A percentile compares a stretch with the other conserved stretches of the same genome.
Conservation (phyloP, 2,113 vertebrate species). For the Toxostoma redivivum region DNA sequence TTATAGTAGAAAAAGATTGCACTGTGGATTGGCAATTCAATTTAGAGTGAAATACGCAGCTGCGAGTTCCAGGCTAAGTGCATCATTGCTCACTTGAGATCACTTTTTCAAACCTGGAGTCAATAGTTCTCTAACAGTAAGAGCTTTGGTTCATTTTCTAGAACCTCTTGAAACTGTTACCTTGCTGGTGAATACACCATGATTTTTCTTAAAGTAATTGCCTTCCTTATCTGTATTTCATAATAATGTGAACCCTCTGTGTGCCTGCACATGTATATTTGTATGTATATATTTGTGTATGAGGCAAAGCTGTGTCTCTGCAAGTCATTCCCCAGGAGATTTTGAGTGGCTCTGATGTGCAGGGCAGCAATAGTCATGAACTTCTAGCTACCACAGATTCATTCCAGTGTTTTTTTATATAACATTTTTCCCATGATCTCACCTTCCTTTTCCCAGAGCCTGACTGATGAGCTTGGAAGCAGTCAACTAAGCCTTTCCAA, state of each 20-base stretch:
- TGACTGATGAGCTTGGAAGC: conserved; percentile 14
- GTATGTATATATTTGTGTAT: not conserved
- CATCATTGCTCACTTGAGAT: conserved; percentile 55
- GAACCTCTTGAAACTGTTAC: not conserved
- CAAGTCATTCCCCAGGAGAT: not conserved
- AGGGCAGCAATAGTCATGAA: not conserved
- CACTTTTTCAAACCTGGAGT: conserved; percentile 44
- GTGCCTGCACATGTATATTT: not conserved
- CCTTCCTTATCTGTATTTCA: not conserved
- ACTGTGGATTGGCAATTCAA: conserved; percentile 41
- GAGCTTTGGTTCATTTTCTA: conserved; percentile 41
- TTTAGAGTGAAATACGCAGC: conserved; percentile 46
- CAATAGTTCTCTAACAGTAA: conserved; percentile 38
- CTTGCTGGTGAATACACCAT: not conserved
- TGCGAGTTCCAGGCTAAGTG: conserved; percentile 40
- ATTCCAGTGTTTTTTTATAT: not conserved
- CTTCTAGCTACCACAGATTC: not conserved
- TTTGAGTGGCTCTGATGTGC: not conserved
- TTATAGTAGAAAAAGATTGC: conserved; percentile 25
- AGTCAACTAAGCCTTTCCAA: not conserved
- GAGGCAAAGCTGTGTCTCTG: not conserved
- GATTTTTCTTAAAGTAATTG: conserved; percentile 9
- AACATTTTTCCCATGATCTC: conserved; percentile 40
- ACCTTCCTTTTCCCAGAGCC: conserved; percentile 39
- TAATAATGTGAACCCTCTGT: not conserved